Percentiles rank a stretch among this genome's conserved stretches.
Conservation (phyloP, 2,797 vertebrate species). For the Megalops cyprinoides region DNA sequence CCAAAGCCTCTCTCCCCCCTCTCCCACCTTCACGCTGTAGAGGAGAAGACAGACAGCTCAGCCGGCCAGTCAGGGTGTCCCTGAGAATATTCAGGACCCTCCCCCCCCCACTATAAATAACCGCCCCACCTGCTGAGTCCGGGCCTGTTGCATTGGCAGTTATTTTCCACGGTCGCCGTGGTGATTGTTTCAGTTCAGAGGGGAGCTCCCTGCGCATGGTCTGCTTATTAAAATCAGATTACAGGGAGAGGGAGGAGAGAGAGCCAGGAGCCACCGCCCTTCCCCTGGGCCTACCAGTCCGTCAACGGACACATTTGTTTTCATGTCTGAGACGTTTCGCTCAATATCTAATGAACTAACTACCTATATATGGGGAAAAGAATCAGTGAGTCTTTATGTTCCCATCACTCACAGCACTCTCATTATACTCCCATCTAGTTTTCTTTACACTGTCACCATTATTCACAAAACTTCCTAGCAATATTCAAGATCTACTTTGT, state of each 20-base stretch:
- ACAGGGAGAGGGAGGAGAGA: not conserved
- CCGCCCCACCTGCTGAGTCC: not conserved
- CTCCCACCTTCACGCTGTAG: not conserved
- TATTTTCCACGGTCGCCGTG: not conserved
- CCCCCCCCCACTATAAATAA: not conserved
- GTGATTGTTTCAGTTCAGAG: not conserved
- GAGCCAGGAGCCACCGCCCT: too few relatives aligned
- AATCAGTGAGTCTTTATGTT: too few relatives aligned
- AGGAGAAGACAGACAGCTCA: not conserved
- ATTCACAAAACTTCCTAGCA: conserved; percentile 86
- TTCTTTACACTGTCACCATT: not conserved
- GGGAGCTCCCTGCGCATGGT: not conserved
- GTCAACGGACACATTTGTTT: too few relatives aligned
- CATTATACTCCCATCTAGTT: too few relatives aligned
- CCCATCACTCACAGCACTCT: too few relatives aligned
- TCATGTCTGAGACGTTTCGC: too few relatives aligned
- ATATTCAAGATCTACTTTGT: too few relatives aligned
- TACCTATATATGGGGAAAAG: too few relatives aligned
- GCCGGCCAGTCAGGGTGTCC: not conserved
- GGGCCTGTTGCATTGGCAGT: too few relatives aligned
- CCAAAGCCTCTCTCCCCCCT: too few relatives aligned
- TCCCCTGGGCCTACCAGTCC: too few relatives aligned
- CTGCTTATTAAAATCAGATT: conserved; percentile 3
- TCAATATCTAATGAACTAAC: too few relatives aligned
- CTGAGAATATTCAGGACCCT: not conserved